phyloP scores from a whole-genome alignment of 2,113 vertebrate species.

The Rousettus leschenaultii region DNA sequence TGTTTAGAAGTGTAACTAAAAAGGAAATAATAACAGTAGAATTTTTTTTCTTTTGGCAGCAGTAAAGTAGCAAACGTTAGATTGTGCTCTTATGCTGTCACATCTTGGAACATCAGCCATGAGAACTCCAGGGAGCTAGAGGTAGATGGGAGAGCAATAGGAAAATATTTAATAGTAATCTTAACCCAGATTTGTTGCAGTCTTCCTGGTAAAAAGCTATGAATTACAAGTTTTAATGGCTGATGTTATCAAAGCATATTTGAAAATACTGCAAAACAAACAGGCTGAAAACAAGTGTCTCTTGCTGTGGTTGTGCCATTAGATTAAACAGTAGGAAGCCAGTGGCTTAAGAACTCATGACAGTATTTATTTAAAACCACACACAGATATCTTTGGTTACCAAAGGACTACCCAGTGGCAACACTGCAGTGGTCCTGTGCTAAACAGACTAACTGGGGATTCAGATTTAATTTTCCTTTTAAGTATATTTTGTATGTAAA shows the following conservation, averaged over 20 bases:
- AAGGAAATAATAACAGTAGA: not conserved
- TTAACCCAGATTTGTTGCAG: not conserved
- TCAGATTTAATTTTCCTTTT: slow-evolving; percentile 27
- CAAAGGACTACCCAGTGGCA: not conserved
- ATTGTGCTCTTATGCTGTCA: not conserved
- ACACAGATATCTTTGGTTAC: not conserved
- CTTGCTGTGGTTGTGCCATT: not conserved
- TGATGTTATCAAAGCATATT: slow-evolving; percentile 1
- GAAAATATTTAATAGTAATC: not conserved
- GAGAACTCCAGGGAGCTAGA: not conserved
- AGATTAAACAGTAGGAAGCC: slow-evolving; percentile 7
- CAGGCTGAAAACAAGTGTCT: not conserved
- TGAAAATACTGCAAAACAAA: not conserved
- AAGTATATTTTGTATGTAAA: not conserved
- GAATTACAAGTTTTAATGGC: not conserved
- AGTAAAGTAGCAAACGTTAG: not conserved
- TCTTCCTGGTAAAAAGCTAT: not conserved
- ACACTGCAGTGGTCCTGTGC: not conserved
- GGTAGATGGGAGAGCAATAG: not conserved
- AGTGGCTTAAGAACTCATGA: not conserved
- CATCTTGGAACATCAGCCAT: not conserved
- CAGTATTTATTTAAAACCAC: not conserved
- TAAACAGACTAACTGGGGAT: not conserved
- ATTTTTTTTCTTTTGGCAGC: not conserved
- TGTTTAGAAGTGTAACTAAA: not conserved